A percentile compares a stretch with the other conserved stretches of the same genome.
These are phyloP conservation scores for Pica pica DNA, from an alignment of 2,113 vertebrate genomes.

Conservation along the genomic window DNA sequence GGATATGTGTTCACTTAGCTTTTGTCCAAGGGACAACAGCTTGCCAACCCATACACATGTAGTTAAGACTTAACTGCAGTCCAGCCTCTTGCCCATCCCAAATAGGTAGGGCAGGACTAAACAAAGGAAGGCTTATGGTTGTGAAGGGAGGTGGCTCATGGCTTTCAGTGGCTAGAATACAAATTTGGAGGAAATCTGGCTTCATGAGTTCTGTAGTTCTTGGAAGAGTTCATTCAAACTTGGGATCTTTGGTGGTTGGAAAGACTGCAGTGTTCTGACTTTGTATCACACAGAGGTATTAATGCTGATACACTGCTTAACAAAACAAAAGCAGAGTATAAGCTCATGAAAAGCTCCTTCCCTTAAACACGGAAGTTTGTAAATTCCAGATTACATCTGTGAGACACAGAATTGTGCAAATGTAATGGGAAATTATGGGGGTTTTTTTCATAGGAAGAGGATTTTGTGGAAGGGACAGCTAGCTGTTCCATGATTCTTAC, in stretches of 20 bases:
- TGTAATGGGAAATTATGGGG: neutral
- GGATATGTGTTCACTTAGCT: neutral
- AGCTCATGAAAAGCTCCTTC: neutral
- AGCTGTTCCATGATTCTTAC: neutral
- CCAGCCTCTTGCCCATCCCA: neutral
- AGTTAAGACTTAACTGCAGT: neutral
- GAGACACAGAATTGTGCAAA: neutral
- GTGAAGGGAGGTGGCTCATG: neutral
- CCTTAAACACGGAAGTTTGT: neutral
- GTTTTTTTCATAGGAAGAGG: neutral
- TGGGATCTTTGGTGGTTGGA: neutral
- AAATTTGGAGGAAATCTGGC: neutral
- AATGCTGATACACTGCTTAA: neutral
- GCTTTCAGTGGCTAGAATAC: neutral
- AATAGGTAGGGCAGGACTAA: neutral
- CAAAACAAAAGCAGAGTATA: neutral
- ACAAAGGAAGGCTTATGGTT: neutral
- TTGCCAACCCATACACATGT: rapidly evolving
- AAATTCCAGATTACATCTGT: neutral
- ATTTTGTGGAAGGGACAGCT: neutral
- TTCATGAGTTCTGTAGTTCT: neutral
- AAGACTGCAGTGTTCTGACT: neutral
- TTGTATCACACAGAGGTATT: neutral
- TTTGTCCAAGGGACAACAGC: neutral
- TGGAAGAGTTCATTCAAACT: neutral